phyloP scores from a whole-genome alignment of 1,140 invertebrate genomes.

The Tetramorium alpestre region DNA sequence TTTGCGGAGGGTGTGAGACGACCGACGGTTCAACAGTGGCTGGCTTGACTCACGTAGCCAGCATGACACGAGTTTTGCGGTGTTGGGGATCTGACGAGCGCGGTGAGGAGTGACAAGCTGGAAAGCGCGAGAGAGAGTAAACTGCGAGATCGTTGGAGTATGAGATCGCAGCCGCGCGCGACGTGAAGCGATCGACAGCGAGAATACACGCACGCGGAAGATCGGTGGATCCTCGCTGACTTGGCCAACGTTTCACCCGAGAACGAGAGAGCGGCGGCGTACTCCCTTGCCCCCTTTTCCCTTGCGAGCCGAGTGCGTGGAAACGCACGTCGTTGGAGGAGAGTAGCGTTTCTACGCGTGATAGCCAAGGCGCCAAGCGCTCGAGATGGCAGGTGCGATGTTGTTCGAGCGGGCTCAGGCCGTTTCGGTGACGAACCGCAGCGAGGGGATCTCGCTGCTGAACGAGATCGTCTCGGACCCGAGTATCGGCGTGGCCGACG shows the following conservation, averaged over 20 bases:
- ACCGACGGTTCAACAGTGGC: neutral
- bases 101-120: constrained; percentile 66
- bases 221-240: neutral
- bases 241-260: neutral
- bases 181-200: too few relatives aligned
- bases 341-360: constrained; percentile 14
- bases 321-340: neutral
- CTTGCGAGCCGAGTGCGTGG: neutral
- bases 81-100: constrained; percentile 46
- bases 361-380: neutral
- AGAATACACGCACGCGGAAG: neutral
- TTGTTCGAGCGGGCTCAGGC: constrained; percentile 93
- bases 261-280: neutral
- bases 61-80: constrained; percentile 73
- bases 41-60: constrained; percentile 67
- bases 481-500: constrained; percentile 88
- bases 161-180: neutral
- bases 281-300: neutral
- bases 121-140: constrained; percentile 5
- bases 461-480: constrained; percentile 91
- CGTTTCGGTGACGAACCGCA: constrained; percentile 89
- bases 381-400: constrained; percentile 93
- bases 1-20: neutral
- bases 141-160: neutral
- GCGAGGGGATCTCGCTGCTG: constrained; percentile 89